These are phyloP conservation scores for Dasysyrphus albostriatus DNA, from an alignment of 2,888 invertebrate species.

Conservation along the genomic window DNA sequence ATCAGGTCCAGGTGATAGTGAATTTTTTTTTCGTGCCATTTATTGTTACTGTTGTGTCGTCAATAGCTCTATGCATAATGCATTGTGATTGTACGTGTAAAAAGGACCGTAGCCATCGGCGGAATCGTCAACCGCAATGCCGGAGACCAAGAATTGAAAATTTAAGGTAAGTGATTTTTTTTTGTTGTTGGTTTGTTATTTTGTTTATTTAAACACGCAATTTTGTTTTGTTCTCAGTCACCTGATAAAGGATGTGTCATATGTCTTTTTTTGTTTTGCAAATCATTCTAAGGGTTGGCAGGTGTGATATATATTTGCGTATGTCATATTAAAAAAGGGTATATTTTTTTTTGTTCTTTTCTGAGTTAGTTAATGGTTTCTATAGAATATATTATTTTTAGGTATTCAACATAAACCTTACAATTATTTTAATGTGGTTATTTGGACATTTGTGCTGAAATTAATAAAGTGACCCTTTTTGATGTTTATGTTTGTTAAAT, in stretches of 20 bases:
- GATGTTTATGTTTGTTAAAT: too few relatives aligned
- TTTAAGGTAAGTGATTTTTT: conserved; percentile 84
- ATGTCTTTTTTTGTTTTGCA: conserved; percentile 17
- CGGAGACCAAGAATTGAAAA: conserved; percentile 86
- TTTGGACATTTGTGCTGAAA: too few relatives aligned
- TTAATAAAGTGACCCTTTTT: too few relatives aligned
- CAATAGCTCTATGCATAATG: conserved; percentile 93
- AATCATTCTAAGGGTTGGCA: conserved; percentile 8
- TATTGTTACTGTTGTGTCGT: conserved; percentile 92
- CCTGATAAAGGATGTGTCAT: conserved; percentile 35
- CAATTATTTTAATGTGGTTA: too few relatives aligned
- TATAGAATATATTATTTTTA: too few relatives aligned
- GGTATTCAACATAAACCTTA: too few relatives aligned
- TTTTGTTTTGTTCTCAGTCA: background rate
- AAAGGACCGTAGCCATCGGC: conserved; percentile 87
- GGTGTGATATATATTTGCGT: background rate
- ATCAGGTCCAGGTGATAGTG: conserved; percentile 92
- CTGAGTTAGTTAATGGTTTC: too few relatives aligned
- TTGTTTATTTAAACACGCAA: background rate
- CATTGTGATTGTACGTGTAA: conserved; percentile 93
- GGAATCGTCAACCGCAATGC: conserved; percentile 84
- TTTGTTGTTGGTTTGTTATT: conserved; percentile 42
- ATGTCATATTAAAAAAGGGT: too few relatives aligned
- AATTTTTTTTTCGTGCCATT: conserved; percentile 93
- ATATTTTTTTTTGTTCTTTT: too few relatives aligned